phyloP scores from a whole-genome alignment of 2,113 vertebrate species.

The Trogon melanurus region DNA sequence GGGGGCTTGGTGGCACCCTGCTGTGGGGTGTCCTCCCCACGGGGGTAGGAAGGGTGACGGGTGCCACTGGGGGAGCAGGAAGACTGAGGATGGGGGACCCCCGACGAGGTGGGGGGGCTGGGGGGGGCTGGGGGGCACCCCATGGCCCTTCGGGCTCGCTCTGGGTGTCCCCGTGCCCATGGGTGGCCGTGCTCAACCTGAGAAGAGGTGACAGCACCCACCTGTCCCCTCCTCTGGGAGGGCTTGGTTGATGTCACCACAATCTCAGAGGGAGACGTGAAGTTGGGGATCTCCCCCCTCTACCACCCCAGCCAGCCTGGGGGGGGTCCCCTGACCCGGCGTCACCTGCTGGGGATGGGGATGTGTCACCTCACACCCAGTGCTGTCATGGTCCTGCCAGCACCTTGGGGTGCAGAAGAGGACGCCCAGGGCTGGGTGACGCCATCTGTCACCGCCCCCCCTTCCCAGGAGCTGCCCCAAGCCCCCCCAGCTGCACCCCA shows the following conservation, averaged over 20 bases:
- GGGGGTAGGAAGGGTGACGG: background rate
- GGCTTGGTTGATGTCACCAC: background rate
- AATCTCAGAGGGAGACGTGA: too few species aligned
- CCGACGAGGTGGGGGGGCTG: too few species aligned
- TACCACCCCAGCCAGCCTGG: too few species aligned
- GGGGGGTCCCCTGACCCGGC: background rate
- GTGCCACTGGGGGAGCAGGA: background rate
- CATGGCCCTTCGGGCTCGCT: background rate
- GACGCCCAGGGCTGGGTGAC: background rate
- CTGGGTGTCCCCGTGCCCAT: background rate
- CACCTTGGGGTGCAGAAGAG: background rate
- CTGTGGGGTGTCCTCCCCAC: background rate
- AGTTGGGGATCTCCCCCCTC: too few species aligned
- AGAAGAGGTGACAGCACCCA: background rate
- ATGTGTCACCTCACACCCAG: background rate
- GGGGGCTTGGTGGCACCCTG: background rate
- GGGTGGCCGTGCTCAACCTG: background rate
- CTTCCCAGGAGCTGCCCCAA: background rate
- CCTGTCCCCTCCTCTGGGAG: background rate
- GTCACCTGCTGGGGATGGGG: background rate
- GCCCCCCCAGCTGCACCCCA: background rate
- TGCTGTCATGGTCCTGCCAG: background rate
- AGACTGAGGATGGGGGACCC: slow-evolving; percentile 31
- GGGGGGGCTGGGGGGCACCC: background rate
- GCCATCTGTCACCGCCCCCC: background rate